Evolutionary conservation across 2,113 vertebrate genomes (phyloP).

Genomic region (Dolichallabes microphthalmus): DNA sequence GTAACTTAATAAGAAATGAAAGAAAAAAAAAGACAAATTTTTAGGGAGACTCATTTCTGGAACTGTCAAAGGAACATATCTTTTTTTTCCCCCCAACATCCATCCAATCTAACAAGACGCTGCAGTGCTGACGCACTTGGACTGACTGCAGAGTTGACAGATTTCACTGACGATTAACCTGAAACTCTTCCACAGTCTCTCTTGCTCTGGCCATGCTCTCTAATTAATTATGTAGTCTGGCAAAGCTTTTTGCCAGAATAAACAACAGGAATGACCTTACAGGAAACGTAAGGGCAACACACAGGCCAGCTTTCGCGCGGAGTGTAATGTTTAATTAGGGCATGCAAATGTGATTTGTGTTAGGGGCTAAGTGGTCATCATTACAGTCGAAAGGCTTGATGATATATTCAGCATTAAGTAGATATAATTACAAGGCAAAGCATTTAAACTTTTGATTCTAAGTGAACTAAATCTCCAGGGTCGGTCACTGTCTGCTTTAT

Average conservation of each 20-base stretch:
- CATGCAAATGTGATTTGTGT: conserved; percentile 44
- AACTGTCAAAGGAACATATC: conserved; percentile 5
- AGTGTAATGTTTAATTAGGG: conserved; percentile 52
- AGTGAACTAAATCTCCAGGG: not conserved
- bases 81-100: not conserved
- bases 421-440: not conserved
- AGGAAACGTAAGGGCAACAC: conserved; percentile 3
- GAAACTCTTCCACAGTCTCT: not conserved
- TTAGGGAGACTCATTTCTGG: not conserved
- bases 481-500: not conserved
- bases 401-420: not conserved
- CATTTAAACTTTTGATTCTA: not conserved
- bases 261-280: conserved; percentile 38
- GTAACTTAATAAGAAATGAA: not conserved
- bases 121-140: not conserved
- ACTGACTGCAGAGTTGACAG: conserved; percentile 13
- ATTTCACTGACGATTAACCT: not conserved
- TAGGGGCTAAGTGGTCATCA: conserved; percentile 39
- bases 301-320: conserved; percentile 2
- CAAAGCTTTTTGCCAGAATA: conserved; percentile 15
- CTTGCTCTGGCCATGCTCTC: conserved; percentile 2
- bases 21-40: not conserved
- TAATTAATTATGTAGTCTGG: conserved; percentile 39
- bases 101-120: not conserved
- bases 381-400: conserved; percentile 6